Base-by-base conservation (phyloP, 2,888 invertebrate genomes). In the Leptopilina drosophilae region DNA sequence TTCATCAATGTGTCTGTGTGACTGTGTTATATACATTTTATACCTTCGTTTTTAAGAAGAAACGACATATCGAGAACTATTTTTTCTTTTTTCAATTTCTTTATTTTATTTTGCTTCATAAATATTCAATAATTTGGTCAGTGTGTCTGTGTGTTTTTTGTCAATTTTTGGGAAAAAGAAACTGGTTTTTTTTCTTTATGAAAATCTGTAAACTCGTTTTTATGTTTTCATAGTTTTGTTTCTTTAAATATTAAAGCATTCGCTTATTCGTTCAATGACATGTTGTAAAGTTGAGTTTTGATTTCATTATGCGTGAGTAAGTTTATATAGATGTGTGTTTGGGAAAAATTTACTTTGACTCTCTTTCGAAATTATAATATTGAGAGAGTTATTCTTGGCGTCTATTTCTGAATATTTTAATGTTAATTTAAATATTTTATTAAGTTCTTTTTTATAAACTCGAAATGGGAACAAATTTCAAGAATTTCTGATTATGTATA, bases 151-250 rank as follows among this genome's bases (percentile, higher is more conserved):
- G 5, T 33, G 33, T 33, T 15, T 49, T 8, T n/a, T 62, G 62
- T 15, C 20, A 62, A 3, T 26, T 62, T 62, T 20, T 8, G 11
- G 46, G 46, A 2, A 46, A 46, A 46, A 9, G 20, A 20, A 62
- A 62, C 62, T 62, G 62, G 62, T 62, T 62, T 62, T 20, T 62
- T 33, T 33, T 5, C 20, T 20, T 33, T 33, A 33, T 33, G 15
- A 62, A 62, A 62, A 62, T 62, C 8, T n/a, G 9, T 62, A 15
- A 62, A 62, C 62, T 20, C 20, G 62, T 62, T 62, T 62, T 62
- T 62, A 62, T 1, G 20, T 20, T 62, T 62, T 62, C 62, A 62
- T 62, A 33, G 1, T 62, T 62, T 8, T 62, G 62, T 59, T n/a
- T 15, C 6, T 20, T 20, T 20, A 20, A 20, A 20, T 20, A 20